Evolutionary conservation across 2,888 invertebrate species (phyloP).

Genomic region (Lacanobia wlatinum): DNA sequence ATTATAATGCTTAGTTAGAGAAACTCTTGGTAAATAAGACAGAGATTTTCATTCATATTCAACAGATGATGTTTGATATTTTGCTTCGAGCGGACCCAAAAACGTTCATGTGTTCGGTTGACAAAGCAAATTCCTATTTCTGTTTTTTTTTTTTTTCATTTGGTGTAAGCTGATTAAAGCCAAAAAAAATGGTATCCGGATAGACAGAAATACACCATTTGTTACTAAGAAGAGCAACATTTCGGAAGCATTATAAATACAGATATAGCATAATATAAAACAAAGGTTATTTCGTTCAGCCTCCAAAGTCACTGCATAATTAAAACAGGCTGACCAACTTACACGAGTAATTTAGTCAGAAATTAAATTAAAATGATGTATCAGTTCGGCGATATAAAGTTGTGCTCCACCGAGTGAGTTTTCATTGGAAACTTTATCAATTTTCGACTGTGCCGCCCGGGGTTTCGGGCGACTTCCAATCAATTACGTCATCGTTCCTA

Average conservation of each 20-base stretch:
- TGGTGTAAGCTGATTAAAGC: no score
- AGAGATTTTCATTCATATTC: no score
- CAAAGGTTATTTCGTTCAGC: background rate
- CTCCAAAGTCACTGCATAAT: slow-evolving; percentile 4
- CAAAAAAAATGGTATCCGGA: background rate
- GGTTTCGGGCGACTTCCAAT: slow-evolving; percentile 68
- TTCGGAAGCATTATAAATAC: no score
- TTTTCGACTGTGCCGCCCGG: slow-evolving; percentile 71
- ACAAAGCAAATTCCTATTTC: no score
- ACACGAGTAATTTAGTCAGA: slow-evolving; percentile 57
- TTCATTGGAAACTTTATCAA: slow-evolving; percentile 77
- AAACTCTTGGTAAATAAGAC: no score
- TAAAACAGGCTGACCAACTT: slow-evolving; percentile 40
- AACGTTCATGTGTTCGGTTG: no score
- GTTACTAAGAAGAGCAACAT: background rate
- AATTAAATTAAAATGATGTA: slow-evolving; percentile 70
- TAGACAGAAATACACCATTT: background rate
- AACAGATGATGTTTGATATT: no score
- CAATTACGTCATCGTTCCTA: slow-evolving; percentile 66
- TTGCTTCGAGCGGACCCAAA: no score
- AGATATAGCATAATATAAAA: no score
- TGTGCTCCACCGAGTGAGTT: slow-evolving; percentile 67
- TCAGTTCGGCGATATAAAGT: slow-evolving; percentile 63
- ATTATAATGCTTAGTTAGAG: no score
- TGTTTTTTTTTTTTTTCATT: no score